Percentiles rank a stretch among this genome's conserved stretches.
These are phyloP conservation scores for Pangasius djambal DNA, from an alignment of 2,797 vertebrate species.

Conservation along the genomic window DNA sequence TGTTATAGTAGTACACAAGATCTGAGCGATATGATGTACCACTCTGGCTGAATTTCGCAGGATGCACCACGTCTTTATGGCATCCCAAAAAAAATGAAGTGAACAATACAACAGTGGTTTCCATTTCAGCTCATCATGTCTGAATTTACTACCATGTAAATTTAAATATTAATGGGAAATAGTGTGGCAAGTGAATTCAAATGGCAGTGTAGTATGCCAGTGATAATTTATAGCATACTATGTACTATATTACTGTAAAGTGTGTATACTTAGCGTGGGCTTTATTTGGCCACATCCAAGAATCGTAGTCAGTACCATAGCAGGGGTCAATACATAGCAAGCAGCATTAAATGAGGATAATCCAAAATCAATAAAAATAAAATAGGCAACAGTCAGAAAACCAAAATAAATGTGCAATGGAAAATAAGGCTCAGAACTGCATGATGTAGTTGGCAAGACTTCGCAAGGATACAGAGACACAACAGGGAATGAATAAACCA, in stretches of 20 bases:
- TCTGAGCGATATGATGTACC: not conserved
- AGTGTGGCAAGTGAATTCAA: not conserved
- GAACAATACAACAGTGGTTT: too few species aligned
- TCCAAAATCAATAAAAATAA: conserved; percentile 20
- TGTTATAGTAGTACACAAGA: not conserved
- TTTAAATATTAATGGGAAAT: not conserved
- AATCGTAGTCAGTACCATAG: not conserved
- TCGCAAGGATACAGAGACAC: not conserved
- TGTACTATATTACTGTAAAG: not conserved
- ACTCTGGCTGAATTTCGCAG: not conserved
- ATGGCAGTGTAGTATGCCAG: not conserved
- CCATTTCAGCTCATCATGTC: not conserved
- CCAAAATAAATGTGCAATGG: not conserved
- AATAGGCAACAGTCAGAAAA: not conserved
- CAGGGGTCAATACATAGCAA: not conserved
- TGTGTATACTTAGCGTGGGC: not conserved
- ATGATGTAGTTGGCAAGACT: not conserved
- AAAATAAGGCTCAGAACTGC: not conserved
- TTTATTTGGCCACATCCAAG: not conserved
- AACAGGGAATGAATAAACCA: not conserved
- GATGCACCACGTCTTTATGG: not conserved
- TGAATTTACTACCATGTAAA: not conserved
- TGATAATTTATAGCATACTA: not conserved
- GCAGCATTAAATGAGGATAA: not conserved
- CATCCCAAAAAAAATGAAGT: not conserved